phyloP scores from a whole-genome alignment of 1,140 invertebrate species.

The Centruroides sculpturatus region DNA sequence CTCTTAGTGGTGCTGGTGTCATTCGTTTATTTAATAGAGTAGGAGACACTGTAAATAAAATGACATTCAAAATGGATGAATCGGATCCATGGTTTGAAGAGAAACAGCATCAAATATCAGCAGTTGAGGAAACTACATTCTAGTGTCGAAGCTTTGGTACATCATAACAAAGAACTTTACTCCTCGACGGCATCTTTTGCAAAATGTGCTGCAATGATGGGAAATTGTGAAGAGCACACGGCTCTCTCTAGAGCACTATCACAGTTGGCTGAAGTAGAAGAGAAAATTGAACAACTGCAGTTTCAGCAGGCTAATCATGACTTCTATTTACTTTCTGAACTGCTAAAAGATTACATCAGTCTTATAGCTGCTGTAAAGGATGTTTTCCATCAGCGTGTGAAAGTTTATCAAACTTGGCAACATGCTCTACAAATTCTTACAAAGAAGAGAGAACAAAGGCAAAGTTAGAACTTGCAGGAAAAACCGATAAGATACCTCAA shows the following conservation, averaged over 20 bases:
- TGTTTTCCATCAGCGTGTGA: conserved; percentile 95
- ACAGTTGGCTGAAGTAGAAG: conserved; percentile 83
- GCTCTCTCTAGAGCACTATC: conserved; percentile 78
- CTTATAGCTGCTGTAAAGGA: conserved; percentile 88
- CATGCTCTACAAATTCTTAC: conserved; percentile 86
- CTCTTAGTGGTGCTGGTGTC: conserved; percentile 87
- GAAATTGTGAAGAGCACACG: conserved; percentile 89
- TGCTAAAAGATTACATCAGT: conserved; percentile 88
- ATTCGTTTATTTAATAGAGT: conserved; percentile 90
- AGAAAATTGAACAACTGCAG: conserved; percentile 75
- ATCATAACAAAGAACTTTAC: conserved; percentile 73
- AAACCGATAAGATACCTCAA: conserved; percentile 76
- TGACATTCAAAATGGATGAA: conserved; percentile 99
- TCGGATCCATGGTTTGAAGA: conserved; percentile 99
- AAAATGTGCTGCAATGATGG: conserved; percentile 77
- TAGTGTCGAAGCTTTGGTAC: conserved; percentile 74
- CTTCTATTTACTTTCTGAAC: conserved; percentile 81
- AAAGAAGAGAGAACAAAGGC: conserved; percentile 90
- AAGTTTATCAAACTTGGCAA: conserved; percentile 96
- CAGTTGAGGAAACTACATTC: conserved; percentile 75
- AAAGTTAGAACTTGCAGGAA: conserved; percentile 72
- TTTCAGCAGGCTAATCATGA: conserved; percentile 89
- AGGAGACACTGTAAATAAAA: conserved; percentile 95
- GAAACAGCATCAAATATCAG: conserved; percentile 66
- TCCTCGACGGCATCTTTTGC: conserved; percentile 61